These are phyloP conservation scores for Choloepus hoffmanni DNA, from an alignment of 2,113 vertebrate genomes.

Conservation along the genomic window DNA sequence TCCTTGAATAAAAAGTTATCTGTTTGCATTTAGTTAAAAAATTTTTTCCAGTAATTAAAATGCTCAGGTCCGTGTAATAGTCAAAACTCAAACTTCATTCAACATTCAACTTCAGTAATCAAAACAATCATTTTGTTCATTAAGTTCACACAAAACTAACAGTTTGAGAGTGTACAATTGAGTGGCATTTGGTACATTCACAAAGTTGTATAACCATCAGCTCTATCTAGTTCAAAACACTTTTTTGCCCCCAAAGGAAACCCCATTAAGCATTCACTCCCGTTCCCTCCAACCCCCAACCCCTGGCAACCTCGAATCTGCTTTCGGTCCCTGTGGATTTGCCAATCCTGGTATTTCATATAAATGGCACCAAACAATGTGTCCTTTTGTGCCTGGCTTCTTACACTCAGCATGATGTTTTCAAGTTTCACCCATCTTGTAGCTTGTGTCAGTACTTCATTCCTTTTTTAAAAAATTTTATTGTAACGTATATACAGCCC, in stretches of 20 bases:
- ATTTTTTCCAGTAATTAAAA: neutral
- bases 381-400: neutral
- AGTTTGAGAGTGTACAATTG: neutral
- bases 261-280: neutral
- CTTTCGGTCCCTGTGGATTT: neutral
- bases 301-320: no score
- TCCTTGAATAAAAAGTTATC: neutral
- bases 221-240: neutral
- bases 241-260: neutral
- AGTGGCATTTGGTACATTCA: neutral
- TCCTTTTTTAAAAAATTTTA: neutral
- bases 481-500: no score
- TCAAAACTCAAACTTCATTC: neutral
- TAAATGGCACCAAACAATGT: neutral
- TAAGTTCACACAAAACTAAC: neutral
- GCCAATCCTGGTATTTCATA: neutral
- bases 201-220: neutral
- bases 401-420: neutral
- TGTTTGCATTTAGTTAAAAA: neutral
- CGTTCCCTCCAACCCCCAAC: rapidly evolving
- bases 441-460: neutral
- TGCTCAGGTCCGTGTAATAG: neutral
- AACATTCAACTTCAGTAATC: neutral
- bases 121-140: neutral
- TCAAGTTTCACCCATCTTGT: neutral